Evolutionary conservation across 2,888 invertebrate genomes (phyloP), one percentile per base, ranked within the genome.

Genomic region (Minunthozetes semirufus): DNA sequence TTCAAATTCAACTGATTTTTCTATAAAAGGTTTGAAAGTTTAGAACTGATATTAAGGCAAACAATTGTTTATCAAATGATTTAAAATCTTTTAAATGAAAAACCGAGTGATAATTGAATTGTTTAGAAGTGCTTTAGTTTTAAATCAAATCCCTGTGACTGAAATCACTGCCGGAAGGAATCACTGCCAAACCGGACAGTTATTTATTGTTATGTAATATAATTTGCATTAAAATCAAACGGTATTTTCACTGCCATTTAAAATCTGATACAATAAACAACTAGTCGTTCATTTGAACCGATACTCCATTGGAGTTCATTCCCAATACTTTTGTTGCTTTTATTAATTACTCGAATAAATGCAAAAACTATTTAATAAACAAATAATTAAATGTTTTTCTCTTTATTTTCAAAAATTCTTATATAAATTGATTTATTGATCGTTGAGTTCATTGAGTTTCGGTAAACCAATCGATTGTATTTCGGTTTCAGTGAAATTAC

Each of bases 401-500:
- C n/a, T 19, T 25, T 61, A 15, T 19, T 27, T 15, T 59, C 22
- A 59, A 19, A 19, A 5, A 50, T 48, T 48, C 46, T 5, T 50
- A n/a, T 50, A 19, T n/a, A 9, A 17, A 50, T 1, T 50, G 5
- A 27, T 63, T 63, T 33, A 9, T 0, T 33, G 6, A 8, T 6
- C 9, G 38, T 27, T 15, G 13, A 48, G 1, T 25, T 70, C 70
- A 46, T 0, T 27, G 8, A 22, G 48, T 48, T 46, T 33, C 3
- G 19, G 25, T 15, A 70, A 78, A 15, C 76, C 77, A 50, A 78
- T 77, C 15, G 76, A 73, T 13, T 77, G 70, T 33, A 78, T 79
- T 53, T 81, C 80, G 81, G 97, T 96, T 42, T 88, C 86, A 0
- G 88, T 87, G 82, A 94, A 97, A 72, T 90, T 88, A 38, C 89